phyloP scores from a whole-genome alignment of 30 jellyfish, hydroid and myxozoan genomes.

The Pseudorhiza aurosa region DNA sequence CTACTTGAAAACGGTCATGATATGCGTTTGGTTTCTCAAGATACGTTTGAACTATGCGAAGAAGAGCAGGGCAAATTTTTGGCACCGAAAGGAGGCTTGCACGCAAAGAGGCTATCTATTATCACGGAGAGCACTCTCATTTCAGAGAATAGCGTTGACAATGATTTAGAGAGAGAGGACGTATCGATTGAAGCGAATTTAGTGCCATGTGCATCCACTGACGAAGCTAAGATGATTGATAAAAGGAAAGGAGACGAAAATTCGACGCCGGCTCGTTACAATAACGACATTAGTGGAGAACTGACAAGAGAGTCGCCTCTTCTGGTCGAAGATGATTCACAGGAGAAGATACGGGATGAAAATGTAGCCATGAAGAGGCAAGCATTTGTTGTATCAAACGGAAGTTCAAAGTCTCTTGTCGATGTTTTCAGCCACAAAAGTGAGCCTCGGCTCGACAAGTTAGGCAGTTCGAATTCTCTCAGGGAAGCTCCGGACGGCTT shows the following conservation, averaged over 20 bases:
- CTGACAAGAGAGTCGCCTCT: background rate
- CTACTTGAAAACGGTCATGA: conserved; percentile 11
- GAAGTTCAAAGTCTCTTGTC: background rate
- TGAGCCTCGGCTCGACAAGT: background rate
- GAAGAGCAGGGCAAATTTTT: conserved; percentile 1
- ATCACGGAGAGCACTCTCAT: conserved; percentile 32
- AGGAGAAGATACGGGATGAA: background rate
- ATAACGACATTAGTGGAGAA: too few species aligned
- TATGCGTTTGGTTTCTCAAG: background rate
- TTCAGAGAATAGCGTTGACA: conserved; percentile 1
- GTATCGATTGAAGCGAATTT: background rate
- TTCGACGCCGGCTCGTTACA: background rate
- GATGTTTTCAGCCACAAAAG: background rate
- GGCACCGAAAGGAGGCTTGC: conserved; percentile 7
- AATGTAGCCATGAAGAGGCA: background rate
- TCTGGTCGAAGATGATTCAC: background rate
- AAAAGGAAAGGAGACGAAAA: background rate
- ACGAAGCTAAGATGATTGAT: background rate
- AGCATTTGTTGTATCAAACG: background rate
- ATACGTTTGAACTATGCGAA: background rate
- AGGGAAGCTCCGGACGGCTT: background rate
- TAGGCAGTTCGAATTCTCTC: background rate
- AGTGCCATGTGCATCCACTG: background rate
- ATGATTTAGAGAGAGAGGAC: background rate
- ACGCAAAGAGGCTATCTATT: conserved; percentile 45